These are phyloP conservation scores for Cettia cetti DNA, from an alignment of 2,113 vertebrate species.

Conservation along the genomic window DNA sequence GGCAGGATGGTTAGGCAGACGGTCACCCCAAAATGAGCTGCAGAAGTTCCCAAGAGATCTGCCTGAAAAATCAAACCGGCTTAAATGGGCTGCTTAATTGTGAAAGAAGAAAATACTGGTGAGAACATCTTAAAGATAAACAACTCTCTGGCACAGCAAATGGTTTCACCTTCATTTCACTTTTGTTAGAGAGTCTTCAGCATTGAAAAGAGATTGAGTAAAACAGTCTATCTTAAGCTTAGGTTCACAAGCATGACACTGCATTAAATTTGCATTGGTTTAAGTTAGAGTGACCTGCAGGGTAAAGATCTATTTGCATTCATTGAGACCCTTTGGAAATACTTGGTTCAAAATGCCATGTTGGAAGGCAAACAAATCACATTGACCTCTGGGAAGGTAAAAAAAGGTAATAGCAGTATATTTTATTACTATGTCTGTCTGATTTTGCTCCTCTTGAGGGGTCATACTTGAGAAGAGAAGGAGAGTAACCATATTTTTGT, in stretches of 20 bases:
- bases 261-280: background rate
- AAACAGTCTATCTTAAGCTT: background rate
- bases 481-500: background rate
- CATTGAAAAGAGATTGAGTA: background rate
- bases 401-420: background rate
- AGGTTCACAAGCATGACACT: background rate
- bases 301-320: background rate
- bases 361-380: background rate
- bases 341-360: background rate
- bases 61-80: background rate
- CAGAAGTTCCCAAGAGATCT: background rate
- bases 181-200: background rate
- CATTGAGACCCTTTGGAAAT: background rate
- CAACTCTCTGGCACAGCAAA: background rate
- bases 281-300: background rate
- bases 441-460: background rate
- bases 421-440: background rate
- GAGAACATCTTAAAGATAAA: background rate
- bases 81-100: background rate
- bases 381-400: background rate
- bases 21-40: background rate
- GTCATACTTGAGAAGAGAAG: background rate
- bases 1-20: background rate
- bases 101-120: background rate
- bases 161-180: background rate